A percentile compares a stretch with the other conserved stretches of the same genome.
These are phyloP conservation scores for Diplazon laetatorius DNA, from an alignment of 2,888 invertebrate species.

Conservation along the genomic window DNA sequence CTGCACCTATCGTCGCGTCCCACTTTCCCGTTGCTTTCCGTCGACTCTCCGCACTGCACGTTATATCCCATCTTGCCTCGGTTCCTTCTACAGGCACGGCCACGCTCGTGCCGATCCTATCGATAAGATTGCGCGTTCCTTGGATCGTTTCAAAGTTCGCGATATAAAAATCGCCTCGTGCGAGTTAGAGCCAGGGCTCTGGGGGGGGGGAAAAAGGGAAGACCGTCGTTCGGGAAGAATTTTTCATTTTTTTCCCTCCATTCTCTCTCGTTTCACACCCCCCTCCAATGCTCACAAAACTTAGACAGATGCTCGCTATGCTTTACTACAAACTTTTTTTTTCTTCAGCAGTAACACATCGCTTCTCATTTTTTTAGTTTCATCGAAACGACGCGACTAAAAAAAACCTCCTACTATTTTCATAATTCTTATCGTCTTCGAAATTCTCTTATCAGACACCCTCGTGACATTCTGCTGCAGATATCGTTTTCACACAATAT, in stretches of 20 bases:
- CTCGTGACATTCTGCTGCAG: too few relatives aligned
- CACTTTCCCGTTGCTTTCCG: constrained; percentile 16
- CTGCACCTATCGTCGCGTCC: constrained; percentile 48
- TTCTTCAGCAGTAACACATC: constrained; percentile 26
- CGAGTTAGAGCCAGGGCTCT: constrained; percentile 37
- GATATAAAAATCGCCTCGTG: constrained; percentile 56
- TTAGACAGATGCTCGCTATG: constrained; percentile 37
- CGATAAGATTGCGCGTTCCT: constrained; percentile 62
- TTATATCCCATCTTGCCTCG: not conserved
- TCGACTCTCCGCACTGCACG: constrained; percentile 1
- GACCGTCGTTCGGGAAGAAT: constrained; percentile 34
- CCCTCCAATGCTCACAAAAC: constrained; percentile 46
- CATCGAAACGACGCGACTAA: constrained; percentile 35
- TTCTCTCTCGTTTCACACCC: not conserved
- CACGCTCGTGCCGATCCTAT: constrained; percentile 55
- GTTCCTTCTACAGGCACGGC: constrained; percentile 21
- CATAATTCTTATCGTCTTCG: constrained; percentile 27
- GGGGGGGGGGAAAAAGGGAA: not conserved
- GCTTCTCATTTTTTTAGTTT: constrained; percentile 12
- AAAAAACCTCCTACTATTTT: constrained; percentile 31
- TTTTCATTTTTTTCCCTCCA: constrained; percentile 37
- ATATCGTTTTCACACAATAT: too few relatives aligned
- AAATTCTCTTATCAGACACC: constrained; percentile 24
- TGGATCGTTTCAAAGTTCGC: constrained; percentile 56
- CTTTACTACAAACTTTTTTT: constrained; percentile 43